Evolutionary conservation across 2,113 vertebrate species (phyloP).

Genomic region (Micronisus gabar): DNA sequence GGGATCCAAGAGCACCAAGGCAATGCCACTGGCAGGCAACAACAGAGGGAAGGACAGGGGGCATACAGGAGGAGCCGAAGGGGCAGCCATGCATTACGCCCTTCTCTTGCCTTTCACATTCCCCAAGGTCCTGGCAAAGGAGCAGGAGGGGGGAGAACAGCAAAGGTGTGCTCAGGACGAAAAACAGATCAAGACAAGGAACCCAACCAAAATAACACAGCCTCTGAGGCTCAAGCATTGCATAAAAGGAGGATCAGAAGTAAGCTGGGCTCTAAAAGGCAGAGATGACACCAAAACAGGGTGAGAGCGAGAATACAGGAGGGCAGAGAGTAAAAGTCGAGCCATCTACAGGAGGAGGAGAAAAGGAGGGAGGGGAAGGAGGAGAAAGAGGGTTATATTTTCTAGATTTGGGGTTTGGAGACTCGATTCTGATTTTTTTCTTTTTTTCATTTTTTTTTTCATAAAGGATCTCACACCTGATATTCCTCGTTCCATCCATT

Average conservation of each 20-base stretch:
- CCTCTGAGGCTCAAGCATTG: slow-evolving; percentile 40
- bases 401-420: slow-evolving; percentile 34
- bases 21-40: slow-evolving; percentile 14
- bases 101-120: slow-evolving; percentile 41
- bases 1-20: slow-evolving; percentile 12
- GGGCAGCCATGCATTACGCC: slow-evolving; percentile 62
- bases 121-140: slow-evolving; percentile 39
- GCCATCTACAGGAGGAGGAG: slow-evolving; percentile 59
- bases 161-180: slow-evolving; percentile 11
- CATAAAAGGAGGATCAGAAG: slow-evolving; percentile 65
- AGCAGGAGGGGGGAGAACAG: neutral
- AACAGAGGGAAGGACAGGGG: neutral
- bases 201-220: slow-evolving; percentile 2
- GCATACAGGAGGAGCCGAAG: neutral
- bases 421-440: neutral
- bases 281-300: slow-evolving; percentile 76
- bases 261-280: slow-evolving; percentile 68
- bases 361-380: slow-evolving; percentile 40
- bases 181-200: neutral
- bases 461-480: slow-evolving; percentile 84
- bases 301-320: slow-evolving; percentile 74
- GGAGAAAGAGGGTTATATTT: slow-evolving; percentile 39
- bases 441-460: slow-evolving; percentile 56
- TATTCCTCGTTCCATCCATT: slow-evolving; percentile 89
- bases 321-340: slow-evolving; percentile 54